These are phyloP conservation scores for Falcunculus frontatus DNA, from an alignment of 2,113 vertebrate species.

Conservation along the genomic window DNA sequence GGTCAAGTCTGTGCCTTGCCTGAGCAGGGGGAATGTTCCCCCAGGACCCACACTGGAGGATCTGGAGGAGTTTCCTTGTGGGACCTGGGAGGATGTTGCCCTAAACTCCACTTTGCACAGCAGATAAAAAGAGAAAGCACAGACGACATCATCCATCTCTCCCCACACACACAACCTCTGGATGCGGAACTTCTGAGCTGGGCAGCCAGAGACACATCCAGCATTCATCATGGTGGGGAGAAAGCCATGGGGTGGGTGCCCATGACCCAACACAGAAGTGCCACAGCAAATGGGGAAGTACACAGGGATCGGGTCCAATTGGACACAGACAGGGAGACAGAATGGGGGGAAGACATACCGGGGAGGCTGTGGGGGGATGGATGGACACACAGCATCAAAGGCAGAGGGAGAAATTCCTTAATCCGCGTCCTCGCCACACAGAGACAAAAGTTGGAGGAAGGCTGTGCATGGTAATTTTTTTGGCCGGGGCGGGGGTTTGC, in stretches of 20 bases:
- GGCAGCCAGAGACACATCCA: background rate
- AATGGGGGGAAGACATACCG: background rate
- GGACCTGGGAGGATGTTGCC: background rate
- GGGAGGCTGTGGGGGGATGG: background rate
- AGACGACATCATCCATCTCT: background rate
- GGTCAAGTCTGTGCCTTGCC: background rate
- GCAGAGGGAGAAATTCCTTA: constrained; percentile 25
- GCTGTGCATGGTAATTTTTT: constrained; percentile 10
- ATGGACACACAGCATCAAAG: constrained; percentile 41
- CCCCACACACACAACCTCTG: background rate
- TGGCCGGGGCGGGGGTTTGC: background rate
- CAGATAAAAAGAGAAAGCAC: background rate
- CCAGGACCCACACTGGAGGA: background rate
- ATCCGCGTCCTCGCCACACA: background rate
- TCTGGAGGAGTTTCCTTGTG: background rate
- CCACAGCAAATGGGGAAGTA: background rate
- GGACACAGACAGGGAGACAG: background rate
- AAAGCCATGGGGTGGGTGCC: background rate
- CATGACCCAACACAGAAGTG: background rate
- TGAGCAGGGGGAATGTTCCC: no score
- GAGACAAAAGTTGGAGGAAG: constrained; percentile 23
- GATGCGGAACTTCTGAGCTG: background rate
- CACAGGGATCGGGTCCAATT: fast-evolving
- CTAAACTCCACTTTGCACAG: background rate
- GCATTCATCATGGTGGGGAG: background rate